phyloP scores from a whole-genome alignment of 2,888 invertebrate genomes.

The Dastarcus helophoroides region DNA sequence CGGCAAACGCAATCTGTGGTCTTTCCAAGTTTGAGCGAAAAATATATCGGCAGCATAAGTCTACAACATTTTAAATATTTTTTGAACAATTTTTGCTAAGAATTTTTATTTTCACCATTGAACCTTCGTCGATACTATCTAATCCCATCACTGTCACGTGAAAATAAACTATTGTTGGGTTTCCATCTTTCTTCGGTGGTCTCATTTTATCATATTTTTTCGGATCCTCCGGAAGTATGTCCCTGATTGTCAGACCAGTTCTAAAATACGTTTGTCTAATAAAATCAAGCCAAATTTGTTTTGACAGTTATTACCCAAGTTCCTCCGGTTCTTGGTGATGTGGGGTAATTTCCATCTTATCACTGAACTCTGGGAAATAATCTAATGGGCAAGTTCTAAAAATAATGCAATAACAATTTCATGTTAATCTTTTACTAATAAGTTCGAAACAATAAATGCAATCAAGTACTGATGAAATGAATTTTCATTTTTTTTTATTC shows the following conservation, averaged over 20 bases:
- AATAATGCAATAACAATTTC: no score
- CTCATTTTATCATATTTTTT: constrained; percentile 87
- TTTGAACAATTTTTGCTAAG: background rate
- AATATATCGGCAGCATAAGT: constrained; percentile 87
- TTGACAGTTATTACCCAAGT: no score
- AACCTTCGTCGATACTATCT: constrained; percentile 91
- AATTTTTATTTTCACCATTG: constrained; percentile 59
- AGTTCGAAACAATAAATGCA: no score
- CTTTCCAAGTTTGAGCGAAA: constrained; percentile 90
- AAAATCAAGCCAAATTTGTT: constrained; percentile 4
- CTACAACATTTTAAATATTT: constrained; percentile 34
- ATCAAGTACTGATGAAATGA: no score
- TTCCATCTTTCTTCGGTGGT: constrained; percentile 80
- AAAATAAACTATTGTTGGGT: constrained; percentile 79
- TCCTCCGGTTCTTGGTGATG: constrained; percentile 20
- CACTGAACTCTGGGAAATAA: constrained; percentile 25
- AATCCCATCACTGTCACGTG: constrained; percentile 92
- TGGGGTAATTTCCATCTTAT: constrained; percentile 22
- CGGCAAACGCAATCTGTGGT: constrained; percentile 70
- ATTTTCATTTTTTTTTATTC: no score
- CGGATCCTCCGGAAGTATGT: constrained; percentile 76
- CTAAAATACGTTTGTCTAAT: constrained; percentile 40
- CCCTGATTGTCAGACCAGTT: constrained; percentile 67
- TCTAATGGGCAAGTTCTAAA: no score
- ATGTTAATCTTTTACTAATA: no score